phyloP scores from a whole-genome alignment of 2,888 invertebrate genomes.

The Seira sanloemensis region DNA sequence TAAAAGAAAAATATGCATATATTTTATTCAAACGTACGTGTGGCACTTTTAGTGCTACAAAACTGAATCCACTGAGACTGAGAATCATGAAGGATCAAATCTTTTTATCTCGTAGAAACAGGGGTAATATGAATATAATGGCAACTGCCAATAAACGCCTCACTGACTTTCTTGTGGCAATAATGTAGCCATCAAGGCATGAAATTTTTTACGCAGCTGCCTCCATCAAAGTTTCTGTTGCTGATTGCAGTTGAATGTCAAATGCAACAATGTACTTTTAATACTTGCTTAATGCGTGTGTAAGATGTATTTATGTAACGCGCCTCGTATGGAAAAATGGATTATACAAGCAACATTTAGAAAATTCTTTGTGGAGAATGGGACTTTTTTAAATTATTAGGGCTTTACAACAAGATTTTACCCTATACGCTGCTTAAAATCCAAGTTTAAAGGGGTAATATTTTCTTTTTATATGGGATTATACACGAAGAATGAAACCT shows the following conservation, averaged over 20 bases:
- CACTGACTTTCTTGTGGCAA: conserved; percentile 47
- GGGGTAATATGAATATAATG: not conserved
- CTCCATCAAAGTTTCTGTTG: not conserved
- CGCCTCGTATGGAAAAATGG: too few relatives aligned
- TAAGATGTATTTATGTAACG: too few relatives aligned
- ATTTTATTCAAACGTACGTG: not conserved
- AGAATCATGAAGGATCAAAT: not conserved
- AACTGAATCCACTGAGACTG: not conserved
- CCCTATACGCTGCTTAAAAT: not conserved
- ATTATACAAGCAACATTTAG: too few relatives aligned
- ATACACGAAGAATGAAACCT: conserved; percentile 17
- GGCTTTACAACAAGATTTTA: too few relatives aligned
- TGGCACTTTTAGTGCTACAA: not conserved
- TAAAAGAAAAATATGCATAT: too few relatives aligned
- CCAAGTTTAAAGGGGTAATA: too few relatives aligned
- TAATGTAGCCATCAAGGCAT: conserved; percentile 47
- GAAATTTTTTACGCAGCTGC: conserved; percentile 47
- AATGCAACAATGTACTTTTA: too few relatives aligned
- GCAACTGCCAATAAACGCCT: conserved; percentile 54
- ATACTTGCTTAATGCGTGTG: too few relatives aligned
- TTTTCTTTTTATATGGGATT: not conserved
- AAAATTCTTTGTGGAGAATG: too few relatives aligned
- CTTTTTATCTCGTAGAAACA: not conserved
- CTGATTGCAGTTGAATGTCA: conserved; percentile 18
- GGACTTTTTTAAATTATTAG: too few relatives aligned